Percentiles rank a stretch among this genome's conserved stretches.
Evolutionary conservation across 37 sponge, comb jelly and placozoan species (phyloP).

Genomic region (Axinella damicornis): DNA sequence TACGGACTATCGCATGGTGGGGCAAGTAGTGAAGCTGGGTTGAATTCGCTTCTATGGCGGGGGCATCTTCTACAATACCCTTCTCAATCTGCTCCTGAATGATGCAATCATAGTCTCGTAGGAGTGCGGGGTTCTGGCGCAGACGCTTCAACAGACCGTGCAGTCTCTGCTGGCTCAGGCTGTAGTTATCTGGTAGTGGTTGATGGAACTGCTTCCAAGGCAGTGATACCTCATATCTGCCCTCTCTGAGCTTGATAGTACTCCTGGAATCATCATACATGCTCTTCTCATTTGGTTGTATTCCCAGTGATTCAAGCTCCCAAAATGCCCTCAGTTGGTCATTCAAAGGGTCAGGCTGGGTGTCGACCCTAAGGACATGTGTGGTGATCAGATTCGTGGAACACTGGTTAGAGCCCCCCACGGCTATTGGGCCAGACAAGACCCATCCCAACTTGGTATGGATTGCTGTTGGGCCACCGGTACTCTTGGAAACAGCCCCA

Average conservation of each 20-base stretch:
- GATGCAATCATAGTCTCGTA: slow-evolving; percentile 21
- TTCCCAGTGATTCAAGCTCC: slow-evolving; percentile 49
- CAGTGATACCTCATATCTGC: no score
- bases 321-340: slow-evolving; percentile 29
- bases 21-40: slow-evolving; percentile 25
- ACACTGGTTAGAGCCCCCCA: no score
- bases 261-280: slow-evolving; percentile 22
- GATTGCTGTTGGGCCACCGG: no score
- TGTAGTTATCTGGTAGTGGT: slow-evolving; percentile 30
- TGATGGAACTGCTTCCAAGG: slow-evolving; percentile 30
- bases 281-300: neutral
- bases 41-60: neutral
- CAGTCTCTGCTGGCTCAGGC: slow-evolving; percentile 27
- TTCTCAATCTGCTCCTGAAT: slow-evolving; percentile 30
- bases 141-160: slow-evolving; percentile 24
- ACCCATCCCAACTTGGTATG: slow-evolving; percentile 59
- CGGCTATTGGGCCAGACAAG: no score
- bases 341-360: slow-evolving; percentile 4
- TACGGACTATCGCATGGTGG: slow-evolving; percentile 32
- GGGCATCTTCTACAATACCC: slow-evolving; percentile 25
- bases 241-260: slow-evolving; percentile 21
- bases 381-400: neutral
- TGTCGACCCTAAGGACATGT: neutral
- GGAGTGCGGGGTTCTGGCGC: neutral
- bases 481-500: no score